These are phyloP conservation scores for Oryctes rhinoceros DNA, from an alignment of 1,140 invertebrate genomes.

Conservation along the genomic window DNA sequence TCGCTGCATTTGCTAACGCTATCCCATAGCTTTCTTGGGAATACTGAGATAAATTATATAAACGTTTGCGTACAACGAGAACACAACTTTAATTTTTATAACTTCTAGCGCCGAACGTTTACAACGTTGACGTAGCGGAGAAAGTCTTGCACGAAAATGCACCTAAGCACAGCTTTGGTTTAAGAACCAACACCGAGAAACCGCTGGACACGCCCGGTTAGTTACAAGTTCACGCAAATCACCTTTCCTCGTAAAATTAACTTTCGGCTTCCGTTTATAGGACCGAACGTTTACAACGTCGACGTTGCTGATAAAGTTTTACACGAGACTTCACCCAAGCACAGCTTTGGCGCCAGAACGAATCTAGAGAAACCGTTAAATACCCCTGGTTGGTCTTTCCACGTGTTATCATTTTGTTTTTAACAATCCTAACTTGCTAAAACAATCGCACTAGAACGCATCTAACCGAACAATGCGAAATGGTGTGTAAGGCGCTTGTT, in stretches of 20 bases:
- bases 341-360: constrained; percentile 73
- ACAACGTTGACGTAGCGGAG: constrained; percentile 76
- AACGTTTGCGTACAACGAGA: too few species aligned
- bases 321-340: constrained; percentile 70
- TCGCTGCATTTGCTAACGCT: too few species aligned
- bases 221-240: constrained; percentile 22
- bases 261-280: constrained; percentile 45
- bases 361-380: constrained; percentile 67
- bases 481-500: too few species aligned
- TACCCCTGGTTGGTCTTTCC: constrained; percentile 66
- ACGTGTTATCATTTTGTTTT: not conserved
- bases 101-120: constrained; percentile 69
- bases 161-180: constrained; percentile 77
- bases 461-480: too few species aligned
- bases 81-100: too few species aligned
- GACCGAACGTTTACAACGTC: not conserved
- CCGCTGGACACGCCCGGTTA: constrained; percentile 65
- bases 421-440: too few species aligned
- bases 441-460: too few species aligned
- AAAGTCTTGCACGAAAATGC: constrained; percentile 69
- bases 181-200: constrained; percentile 66
- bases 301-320: constrained; percentile 69
- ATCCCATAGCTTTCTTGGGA: too few species aligned
- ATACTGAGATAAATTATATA: too few species aligned
- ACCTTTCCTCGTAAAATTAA: not conserved